Percentiles rank a stretch among this genome's conserved stretches.
Conservation (phyloP, 2,797 vertebrate genomes). For the Xerus rutilus region DNA sequence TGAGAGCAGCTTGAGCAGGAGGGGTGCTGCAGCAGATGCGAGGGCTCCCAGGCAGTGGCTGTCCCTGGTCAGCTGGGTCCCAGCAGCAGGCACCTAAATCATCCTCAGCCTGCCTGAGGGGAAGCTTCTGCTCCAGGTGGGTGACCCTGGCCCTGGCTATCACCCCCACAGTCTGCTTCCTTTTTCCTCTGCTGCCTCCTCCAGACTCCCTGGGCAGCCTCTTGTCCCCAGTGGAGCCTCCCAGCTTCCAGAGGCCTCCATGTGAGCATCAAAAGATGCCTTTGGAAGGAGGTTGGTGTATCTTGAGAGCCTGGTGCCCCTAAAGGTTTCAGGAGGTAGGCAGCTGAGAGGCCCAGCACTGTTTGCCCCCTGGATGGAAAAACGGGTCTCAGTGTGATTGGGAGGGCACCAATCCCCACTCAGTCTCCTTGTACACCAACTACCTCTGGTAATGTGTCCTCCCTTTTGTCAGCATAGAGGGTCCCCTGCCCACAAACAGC, state of each 20-base stretch:
- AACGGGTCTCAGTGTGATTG: neutral
- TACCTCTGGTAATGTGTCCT: neutral
- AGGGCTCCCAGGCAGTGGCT: neutral
- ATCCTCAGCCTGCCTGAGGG: neutral
- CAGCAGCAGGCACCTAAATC: constrained; percentile 16
- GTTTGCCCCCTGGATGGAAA: neutral
- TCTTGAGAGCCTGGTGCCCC: neutral
- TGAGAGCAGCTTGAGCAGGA: neutral
- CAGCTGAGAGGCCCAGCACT: neutral
- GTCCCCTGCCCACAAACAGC: neutral
- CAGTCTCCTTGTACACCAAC: fast-evolving
- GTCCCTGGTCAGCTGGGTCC: constrained; percentile 30
- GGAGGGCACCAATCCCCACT: neutral
- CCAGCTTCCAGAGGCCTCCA: constrained; percentile 16
- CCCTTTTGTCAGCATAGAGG: neutral
- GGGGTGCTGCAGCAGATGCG: neutral
- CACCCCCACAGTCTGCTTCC: neutral
- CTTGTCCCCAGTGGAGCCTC: neutral
- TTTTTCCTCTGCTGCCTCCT: neutral
- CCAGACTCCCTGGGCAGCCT: neutral
- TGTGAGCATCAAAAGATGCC: neutral
- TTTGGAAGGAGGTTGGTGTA: neutral
- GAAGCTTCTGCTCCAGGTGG: constrained; percentile 63
- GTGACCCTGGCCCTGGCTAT: neutral
- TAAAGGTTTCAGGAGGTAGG: neutral